Conservation (phyloP, 1,140 invertebrate genomes). For the Ostrea denselamellosa region DNA sequence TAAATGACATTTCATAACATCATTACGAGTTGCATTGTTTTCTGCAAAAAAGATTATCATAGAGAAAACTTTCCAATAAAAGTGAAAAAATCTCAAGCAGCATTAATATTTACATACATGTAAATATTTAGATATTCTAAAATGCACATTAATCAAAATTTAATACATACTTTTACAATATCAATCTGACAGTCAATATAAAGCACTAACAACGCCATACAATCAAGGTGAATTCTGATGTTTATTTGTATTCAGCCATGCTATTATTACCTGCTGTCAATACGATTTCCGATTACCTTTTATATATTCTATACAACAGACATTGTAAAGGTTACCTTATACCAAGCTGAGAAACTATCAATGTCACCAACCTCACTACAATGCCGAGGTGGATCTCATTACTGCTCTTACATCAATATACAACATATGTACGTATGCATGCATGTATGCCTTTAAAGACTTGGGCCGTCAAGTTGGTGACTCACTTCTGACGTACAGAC, state of each 20-base stretch:
- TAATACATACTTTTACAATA: not conserved
- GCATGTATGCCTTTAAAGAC: not conserved
- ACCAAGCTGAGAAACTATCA: not conserved
- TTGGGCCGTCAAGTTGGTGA: not conserved
- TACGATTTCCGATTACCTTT: not conserved
- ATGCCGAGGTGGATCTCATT: not conserved
- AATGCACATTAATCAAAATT: not conserved
- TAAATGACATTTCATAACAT: not conserved
- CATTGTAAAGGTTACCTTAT: constrained; percentile 10
- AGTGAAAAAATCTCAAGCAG: not conserved
- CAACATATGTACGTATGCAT: not conserved
- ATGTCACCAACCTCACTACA: constrained; percentile 29
- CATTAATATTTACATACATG: not conserved
- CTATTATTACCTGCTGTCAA: constrained; percentile 18
- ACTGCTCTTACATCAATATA: not conserved
- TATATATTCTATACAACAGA: not conserved
- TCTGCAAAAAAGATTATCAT: not conserved
- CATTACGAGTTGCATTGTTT: not conserved
- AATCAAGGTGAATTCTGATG: not conserved
- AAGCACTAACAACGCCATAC: not conserved
- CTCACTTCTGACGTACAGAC: not conserved
- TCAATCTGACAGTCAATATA: not conserved
- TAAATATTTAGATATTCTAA: not conserved
- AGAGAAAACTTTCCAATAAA: not conserved
- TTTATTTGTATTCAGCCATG: not conserved